Percentiles rank a stretch among this genome's conserved stretches.
Evolutionary conservation across 2,797 vertebrate species (phyloP).

Genomic region (Salarias fasciatus): DNA sequence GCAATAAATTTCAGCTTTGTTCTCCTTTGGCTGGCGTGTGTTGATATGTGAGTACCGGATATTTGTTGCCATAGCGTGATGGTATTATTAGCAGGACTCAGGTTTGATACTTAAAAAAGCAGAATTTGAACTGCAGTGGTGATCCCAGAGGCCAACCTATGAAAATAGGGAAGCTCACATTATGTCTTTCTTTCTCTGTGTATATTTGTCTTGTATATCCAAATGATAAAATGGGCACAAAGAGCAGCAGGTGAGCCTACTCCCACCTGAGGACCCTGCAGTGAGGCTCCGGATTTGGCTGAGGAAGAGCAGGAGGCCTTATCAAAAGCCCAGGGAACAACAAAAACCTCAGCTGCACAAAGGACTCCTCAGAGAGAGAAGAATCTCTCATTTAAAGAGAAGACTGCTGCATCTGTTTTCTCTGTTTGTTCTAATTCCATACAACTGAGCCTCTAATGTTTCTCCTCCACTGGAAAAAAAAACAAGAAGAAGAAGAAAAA

Average conservation of each 20-base stretch:
- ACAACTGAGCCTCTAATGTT: constrained; percentile 39
- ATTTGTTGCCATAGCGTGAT: constrained; percentile 7
- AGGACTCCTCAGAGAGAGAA: constrained; percentile 60
- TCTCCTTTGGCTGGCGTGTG: constrained; percentile 21
- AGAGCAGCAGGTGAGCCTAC: constrained; percentile 71
- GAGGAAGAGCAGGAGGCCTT: constrained; percentile 69
- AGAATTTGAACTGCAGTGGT: constrained; percentile 15
- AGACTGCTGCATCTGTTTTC: constrained; percentile 63
- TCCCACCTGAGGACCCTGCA: constrained; percentile 62
- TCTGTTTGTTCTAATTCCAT: constrained; percentile 67
- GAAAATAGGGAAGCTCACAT: constrained; percentile 43
- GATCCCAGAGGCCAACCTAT: constrained; percentile 32
- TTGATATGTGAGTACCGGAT: constrained; percentile 25
- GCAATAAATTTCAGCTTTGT: constrained; percentile 26
- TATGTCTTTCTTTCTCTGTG: constrained; percentile 1
- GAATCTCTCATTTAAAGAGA: constrained; percentile 60
- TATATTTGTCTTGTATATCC: constrained; percentile 11
- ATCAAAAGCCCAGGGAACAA: constrained; percentile 72
- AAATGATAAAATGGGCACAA: constrained; percentile 60
- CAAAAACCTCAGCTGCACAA: constrained; percentile 69
- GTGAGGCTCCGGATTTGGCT: constrained; percentile 66
- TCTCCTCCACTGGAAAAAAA: constrained; percentile 15
- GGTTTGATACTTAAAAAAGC: not conserved
- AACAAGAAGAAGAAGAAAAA: constrained; percentile 5
- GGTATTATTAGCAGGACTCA: constrained; percentile 38